Evolutionary conservation across 2,888 invertebrate genomes (phyloP).

Genomic region (Catocala sponsa): DNA sequence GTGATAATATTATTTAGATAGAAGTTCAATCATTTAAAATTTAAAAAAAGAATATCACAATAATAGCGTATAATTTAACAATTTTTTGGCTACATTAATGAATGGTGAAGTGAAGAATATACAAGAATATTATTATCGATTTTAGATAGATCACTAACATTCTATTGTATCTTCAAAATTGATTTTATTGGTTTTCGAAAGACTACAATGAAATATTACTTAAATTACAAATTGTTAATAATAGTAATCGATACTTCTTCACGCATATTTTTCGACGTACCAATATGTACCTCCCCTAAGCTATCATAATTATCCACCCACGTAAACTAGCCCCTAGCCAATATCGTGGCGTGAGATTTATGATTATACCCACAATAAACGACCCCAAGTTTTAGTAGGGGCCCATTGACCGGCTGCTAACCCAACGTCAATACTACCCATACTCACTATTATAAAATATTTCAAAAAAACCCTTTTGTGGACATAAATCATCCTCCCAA

Average conservation of each 20-base stretch:
- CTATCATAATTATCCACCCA: constrained; percentile 64
- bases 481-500: constrained; percentile 39
- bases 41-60: no score
- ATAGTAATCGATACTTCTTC: neutral
- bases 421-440: constrained; percentile 55
- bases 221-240: no score
- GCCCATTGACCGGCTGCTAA: constrained; percentile 56
- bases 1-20: neutral
- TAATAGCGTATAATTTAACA: no score
- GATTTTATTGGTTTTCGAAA: no score
- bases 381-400: constrained; percentile 63
- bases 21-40: no score
- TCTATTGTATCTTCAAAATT: no score
- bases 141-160: no score
- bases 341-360: constrained; percentile 70
- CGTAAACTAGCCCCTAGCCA: constrained; percentile 58
- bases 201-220: no score
- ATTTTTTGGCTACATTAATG: no score
- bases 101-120: no score
- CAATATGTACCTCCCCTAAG: constrained; percentile 48
- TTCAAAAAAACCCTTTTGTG: constrained; percentile 46
- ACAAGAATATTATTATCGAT: no score
- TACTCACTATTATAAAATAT: constrained; percentile 52
- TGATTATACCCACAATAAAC: constrained; percentile 68
- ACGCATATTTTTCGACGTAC: constrained; percentile 23